phyloP scores from a whole-genome alignment of 2,113 vertebrate genomes.

The Arothron firmamentum region DNA sequence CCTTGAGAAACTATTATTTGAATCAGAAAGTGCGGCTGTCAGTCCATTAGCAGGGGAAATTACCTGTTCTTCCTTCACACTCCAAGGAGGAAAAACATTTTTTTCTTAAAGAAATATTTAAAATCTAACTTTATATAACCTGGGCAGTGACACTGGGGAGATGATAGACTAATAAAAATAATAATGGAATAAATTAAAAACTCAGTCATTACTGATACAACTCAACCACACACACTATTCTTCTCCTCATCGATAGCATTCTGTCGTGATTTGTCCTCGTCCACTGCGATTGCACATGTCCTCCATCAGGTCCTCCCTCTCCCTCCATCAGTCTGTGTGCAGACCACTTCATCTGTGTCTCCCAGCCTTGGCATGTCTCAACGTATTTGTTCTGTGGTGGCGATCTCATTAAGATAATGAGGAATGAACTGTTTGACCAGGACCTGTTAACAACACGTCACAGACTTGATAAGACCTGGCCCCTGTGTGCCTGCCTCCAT shows the following conservation, averaged over 20 bases:
- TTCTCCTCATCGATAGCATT: neutral
- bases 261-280: neutral
- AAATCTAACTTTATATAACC: too few species aligned
- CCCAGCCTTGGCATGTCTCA: constrained; percentile 28
- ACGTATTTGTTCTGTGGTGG: constrained; percentile 42
- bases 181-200: too few species aligned
- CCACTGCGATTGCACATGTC: constrained; percentile 13
- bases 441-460: constrained; percentile 48
- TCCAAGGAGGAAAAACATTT: neutral
- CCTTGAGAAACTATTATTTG: too few species aligned
- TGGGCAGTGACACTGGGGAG: too few species aligned
- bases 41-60: constrained; percentile 11
- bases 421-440: constrained; percentile 54
- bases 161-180: too few species aligned
- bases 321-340: constrained; percentile 18
- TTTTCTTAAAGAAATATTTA: too few species aligned
- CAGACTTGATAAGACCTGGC: constrained; percentile 43
- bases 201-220: too few species aligned
- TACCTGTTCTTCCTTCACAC: neutral
- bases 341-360: constrained; percentile 30
- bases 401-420: constrained; percentile 70
- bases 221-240: too few species aligned
- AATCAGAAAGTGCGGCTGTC: constrained; percentile 9
- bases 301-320: neutral
- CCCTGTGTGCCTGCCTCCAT: constrained; percentile 23